Evolutionary conservation across 2,888 invertebrate genomes (phyloP).

Genomic region (Lasioglossum oenotherae): DNA sequence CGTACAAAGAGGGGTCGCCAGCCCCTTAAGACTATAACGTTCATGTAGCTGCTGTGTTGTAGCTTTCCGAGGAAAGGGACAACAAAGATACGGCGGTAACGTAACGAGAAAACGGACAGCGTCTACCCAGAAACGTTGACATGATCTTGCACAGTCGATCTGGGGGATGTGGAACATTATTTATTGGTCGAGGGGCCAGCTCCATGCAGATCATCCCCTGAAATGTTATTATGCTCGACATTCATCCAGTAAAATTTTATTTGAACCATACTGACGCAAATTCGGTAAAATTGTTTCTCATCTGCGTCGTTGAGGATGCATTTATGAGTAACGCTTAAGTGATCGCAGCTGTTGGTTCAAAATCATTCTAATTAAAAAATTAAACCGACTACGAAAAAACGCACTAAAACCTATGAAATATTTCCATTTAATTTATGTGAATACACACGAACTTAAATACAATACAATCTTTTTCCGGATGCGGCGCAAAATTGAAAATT

Average conservation of each 20-base stretch:
- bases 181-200: slow-evolving; percentile 68
- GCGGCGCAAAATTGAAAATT: too few species aligned
- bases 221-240: background rate
- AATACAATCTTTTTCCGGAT: too few species aligned
- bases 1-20: slow-evolving; percentile 55
- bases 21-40: slow-evolving; percentile 71
- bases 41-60: slow-evolving; percentile 62
- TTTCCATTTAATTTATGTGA: too few species aligned
- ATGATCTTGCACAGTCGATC: background rate
- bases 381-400: too few species aligned
- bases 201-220: slow-evolving; percentile 70
- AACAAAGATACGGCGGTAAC: slow-evolving; percentile 52
- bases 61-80: slow-evolving; percentile 42
- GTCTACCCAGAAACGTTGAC: slow-evolving; percentile 29
- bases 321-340: background rate
- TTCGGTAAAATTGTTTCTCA: background rate
- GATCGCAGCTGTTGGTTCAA: too few species aligned
- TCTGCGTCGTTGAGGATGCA: too few species aligned
- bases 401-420: too few species aligned
- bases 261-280: background rate
- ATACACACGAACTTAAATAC: too few species aligned
- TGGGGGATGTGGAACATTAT: slow-evolving; percentile 47
- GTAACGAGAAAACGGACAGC: slow-evolving; percentile 66
- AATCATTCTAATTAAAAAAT: too few species aligned
- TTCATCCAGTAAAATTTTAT: background rate